Conservation (phyloP, 2,888 invertebrate species). For the Melipona bicolor region DNA sequence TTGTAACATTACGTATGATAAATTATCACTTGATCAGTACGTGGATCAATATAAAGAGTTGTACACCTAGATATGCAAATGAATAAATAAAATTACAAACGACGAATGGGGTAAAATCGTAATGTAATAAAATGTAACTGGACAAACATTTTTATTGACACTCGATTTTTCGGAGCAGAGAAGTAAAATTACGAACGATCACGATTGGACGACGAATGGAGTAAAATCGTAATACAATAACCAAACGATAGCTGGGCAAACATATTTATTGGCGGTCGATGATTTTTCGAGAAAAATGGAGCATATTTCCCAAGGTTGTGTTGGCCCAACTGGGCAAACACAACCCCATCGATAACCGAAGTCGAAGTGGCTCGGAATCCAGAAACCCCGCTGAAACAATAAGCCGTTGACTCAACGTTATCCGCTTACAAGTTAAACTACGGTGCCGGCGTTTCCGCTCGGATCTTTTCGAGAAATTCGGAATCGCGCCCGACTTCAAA, state of each 20-base stretch:
- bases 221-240: not conserved
- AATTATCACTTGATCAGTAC: too few species aligned
- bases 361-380: conserved; percentile 74
- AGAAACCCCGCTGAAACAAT: conserved; percentile 79
- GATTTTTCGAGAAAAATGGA: conserved; percentile 44
- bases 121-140: not conserved
- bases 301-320: conserved; percentile 52
- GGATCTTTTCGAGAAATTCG: conserved; percentile 74
- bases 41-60: too few species aligned
- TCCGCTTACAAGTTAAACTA: conserved; percentile 83
- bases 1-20: too few species aligned
- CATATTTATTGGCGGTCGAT: not conserved
- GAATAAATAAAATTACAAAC: not conserved
- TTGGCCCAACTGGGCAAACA: conserved; percentile 81
- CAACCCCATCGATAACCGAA: conserved; percentile 75
- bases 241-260: not conserved
- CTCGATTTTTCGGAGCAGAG: not conserved
- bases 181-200: not conserved
- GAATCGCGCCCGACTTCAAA: conserved; percentile 74
- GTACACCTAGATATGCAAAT: too few species aligned
- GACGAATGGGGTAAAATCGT: not conserved
- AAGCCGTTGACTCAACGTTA: conserved; percentile 83
- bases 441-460: conserved; percentile 72
- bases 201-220: not conserved
- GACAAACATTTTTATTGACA: not conserved